Evolutionary conservation across 2,113 vertebrate species (phyloP), one percentile per base, ranked within the genome.

Genomic region (Nycticorax nycticorax): DNA sequence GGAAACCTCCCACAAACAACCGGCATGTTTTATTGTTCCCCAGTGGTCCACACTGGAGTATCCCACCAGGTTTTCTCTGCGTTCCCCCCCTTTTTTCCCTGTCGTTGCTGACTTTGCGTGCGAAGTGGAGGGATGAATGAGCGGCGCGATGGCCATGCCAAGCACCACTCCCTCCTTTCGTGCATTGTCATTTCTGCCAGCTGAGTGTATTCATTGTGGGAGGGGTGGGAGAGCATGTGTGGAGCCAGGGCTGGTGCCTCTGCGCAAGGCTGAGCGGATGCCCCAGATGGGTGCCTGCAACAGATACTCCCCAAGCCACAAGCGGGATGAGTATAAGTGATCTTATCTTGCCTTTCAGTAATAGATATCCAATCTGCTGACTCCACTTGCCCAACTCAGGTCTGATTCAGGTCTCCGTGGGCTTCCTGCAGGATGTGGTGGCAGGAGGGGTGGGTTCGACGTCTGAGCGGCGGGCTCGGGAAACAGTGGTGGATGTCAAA

Each of bases 321-420:
- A 56, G 86, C 12, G 0, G 28, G 53, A 87, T 94, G 92, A 97
- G 41, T 95, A 21, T 81, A 60, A 92, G 28, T 75, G 96, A 97
- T 97, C 48, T 97, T 97, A 97, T 96, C 95, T 96, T 0, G 1
- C 19, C 7, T 10, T 91, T 94, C 45, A 84, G 88, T 85, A 92
- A 87, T 3, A 88, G 28, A 30, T 63, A 77, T 81, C 66, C 75
- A 75, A 67, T 60, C 78, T 94, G 91, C 80, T 94, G 85, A 96
- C 83, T 92, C 48, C 45, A 28, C 33, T 67, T 89, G 59, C 80
- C 60, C 80, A 59, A 79, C 80, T 91, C 88, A 84, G 16, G 43
- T 87, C 93, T 97, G 94, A 96, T 91, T 94, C 92, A 96, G 73
- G 83, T 64, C 52, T 75, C 56, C 0, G 6, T 82, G 73, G 83